Percentiles rank a stretch among this genome's conserved stretches.
Conservation (phyloP, 2,888 invertebrate species). For the Dexiosoma caninum region DNA sequence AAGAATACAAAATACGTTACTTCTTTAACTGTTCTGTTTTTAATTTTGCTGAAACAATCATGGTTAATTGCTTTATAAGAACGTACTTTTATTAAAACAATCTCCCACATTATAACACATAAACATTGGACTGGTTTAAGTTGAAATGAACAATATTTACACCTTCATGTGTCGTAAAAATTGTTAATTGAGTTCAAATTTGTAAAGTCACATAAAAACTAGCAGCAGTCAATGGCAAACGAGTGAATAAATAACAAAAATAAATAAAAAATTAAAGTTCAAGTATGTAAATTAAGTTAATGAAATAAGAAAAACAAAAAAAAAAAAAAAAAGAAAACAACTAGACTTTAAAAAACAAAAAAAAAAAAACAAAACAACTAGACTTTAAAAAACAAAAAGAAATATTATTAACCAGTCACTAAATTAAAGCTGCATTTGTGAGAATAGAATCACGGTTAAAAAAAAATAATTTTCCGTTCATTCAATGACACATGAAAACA, state of each 20-base stretch:
- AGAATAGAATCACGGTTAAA: background rate
- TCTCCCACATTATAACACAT: slow-evolving; percentile 19
- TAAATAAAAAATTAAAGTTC: slow-evolving; percentile 45
- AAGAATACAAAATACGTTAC: no score
- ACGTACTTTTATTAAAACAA: background rate
- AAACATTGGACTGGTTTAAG: slow-evolving; percentile 2
- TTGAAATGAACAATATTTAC: slow-evolving; percentile 37
- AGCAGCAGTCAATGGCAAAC: slow-evolving; percentile 9
- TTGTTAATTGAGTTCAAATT: background rate
- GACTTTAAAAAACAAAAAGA: no score
- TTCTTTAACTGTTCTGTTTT: background rate
- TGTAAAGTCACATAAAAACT: background rate
- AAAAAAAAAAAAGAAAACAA: background rate
- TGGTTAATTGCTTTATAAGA: background rate
- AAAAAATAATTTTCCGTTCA: slow-evolving; percentile 14
- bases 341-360: background rate
- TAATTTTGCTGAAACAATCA: background rate
- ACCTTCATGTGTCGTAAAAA: slow-evolving; percentile 16
- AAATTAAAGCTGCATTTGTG: background rate
- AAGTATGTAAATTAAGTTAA: slow-evolving; percentile 58
- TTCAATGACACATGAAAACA: slow-evolving; percentile 20
- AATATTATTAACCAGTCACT: background rate
- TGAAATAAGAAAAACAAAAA: slow-evolving; percentile 2
- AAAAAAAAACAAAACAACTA: no score
- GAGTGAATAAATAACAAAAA: slow-evolving; percentile 11